Percentiles rank a stretch among this genome's conserved stretches.
These are phyloP conservation scores for Oscheius sp. DNA, from an alignment of 2,888 invertebrate species.

Conservation along the genomic window DNA sequence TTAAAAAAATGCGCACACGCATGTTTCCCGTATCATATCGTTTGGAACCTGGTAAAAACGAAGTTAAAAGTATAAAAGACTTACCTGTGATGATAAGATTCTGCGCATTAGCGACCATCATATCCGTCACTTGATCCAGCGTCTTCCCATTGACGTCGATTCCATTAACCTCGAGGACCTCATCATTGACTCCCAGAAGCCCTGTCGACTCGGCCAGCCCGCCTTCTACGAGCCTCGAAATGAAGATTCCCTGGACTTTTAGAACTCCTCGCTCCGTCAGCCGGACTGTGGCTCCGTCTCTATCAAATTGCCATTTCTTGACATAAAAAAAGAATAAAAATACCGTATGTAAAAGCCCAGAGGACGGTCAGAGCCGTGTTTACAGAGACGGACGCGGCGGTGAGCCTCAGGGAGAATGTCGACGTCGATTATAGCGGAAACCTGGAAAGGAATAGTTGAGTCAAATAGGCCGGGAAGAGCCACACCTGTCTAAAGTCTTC, in stretches of 20 bases:
- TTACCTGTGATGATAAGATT: constrained; percentile 90
- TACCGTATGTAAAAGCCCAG: constrained; percentile 95
- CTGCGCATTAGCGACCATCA: constrained; percentile 99
- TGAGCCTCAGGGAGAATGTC: constrained; percentile 98
- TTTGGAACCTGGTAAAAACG: no score
- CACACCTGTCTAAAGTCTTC: constrained; percentile 91
- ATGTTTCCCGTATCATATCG: no score
- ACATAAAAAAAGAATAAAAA: constrained; percentile 62
- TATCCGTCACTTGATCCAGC: constrained; percentile 96
- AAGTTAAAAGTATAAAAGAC: no score
- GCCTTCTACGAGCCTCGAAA: constrained; percentile 94
- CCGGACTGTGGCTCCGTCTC: constrained; percentile 80
- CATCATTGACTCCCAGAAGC: constrained; percentile 95
- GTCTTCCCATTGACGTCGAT: constrained; percentile 97
- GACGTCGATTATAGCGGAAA: constrained; percentile 98
- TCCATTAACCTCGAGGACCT: constrained; percentile 97
- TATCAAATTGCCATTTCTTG: constrained; percentile 32
- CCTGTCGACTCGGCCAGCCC: constrained; percentile 95
- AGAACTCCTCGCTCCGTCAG: constrained; percentile 79
- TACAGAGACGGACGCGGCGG: constrained; percentile 89
- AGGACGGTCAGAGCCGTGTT: constrained; percentile 94
- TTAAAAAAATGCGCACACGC: no score
- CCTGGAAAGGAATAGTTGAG: constrained; percentile 77
- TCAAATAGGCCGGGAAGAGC: neutral
- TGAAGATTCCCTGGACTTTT: constrained; percentile 83